Evolutionary conservation across 1,140 invertebrate species (phyloP), one percentile per base, ranked within the genome.

Genomic region (Scaptomyza hsui): DNA sequence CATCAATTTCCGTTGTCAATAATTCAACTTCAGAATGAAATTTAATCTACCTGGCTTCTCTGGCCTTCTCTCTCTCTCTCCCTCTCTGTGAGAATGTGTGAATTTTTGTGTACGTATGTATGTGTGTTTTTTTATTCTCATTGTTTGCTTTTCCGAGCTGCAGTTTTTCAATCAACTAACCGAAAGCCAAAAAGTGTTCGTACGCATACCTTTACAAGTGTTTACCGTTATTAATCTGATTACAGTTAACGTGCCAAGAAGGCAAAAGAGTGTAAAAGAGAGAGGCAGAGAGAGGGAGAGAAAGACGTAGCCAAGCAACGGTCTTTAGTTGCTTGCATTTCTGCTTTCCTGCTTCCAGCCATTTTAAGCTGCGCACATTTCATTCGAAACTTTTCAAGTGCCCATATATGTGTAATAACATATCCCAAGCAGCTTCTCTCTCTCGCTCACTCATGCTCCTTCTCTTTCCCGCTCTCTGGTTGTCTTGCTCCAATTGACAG

Each of bases 161-260:
- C 41, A 48, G 42, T 24, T 68, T 72, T 72, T 75, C 73, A 75
- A 75, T 75, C 70, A 76, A 63, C 52, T 52, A 68, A 53, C n/a
- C 57, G n/a, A 48, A 12, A 47, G 55, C 47, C 29, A 41, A 39
- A 71, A 71, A 70, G 49, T 62, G 56, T 62, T 47, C 48, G 52
- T 60, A 52, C 21, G 32, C 35, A 63, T 57, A 51, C 45, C 70
- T 18, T 42, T 55, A 56, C 69, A 78, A 81, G 69, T 86, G 74
- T 82, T 82, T 82, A 88, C 78, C 57, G 71, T 86, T 86, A 86
- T 86, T 88, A 86, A 88, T 86, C 82, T 78, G 82, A 88, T 86
- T 78, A 88, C 73, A 88, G 81, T 70, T 75, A 88, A 88, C 65
- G 49, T 45, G 68, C 48, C 60, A 35, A 53, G 53, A 21, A 21